Conservation (phyloP, 2,888 invertebrate species). For the Hemistola chrysoprasaria region DNA sequence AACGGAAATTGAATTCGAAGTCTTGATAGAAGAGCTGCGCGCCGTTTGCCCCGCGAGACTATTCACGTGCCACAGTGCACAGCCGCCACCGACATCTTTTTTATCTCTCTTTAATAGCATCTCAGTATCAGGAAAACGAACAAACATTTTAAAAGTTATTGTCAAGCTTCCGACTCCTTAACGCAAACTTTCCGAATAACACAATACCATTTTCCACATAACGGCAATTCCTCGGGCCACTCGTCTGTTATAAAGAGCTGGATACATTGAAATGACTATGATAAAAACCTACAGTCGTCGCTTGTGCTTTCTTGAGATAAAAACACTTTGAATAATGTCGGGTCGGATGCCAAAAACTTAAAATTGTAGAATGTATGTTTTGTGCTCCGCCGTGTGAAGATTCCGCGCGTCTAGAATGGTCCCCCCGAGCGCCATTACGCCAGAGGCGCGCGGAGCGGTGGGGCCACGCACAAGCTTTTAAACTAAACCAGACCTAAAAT, state of each 20-base stretch:
- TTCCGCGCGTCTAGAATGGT: constrained; percentile 39
- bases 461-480: constrained; percentile 57
- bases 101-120: constrained; percentile 14
- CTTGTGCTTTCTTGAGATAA: constrained; percentile 42
- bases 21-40: constrained; percentile 41
- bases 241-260: constrained; percentile 27
- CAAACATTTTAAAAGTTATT: constrained; percentile 20
- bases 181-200: constrained; percentile 21
- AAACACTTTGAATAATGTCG: constrained; percentile 55
- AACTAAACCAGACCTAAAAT: constrained; percentile 61
- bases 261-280: constrained; percentile 37
- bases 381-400: constrained; percentile 41
- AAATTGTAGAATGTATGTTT: constrained; percentile 56
- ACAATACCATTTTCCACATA: constrained; percentile 28
- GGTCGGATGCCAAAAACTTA: constrained; percentile 58
- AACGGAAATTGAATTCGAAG: constrained; percentile 68
- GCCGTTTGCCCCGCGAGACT: constrained; percentile 37
- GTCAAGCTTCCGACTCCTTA: constrained; percentile 20
- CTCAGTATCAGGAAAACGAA: constrained; percentile 14
- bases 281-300: constrained; percentile 42
- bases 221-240: constrained; percentile 21
- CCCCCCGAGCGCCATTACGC: constrained; percentile 55
- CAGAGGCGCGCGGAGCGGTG: constrained; percentile 16
- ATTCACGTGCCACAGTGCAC: constrained; percentile 8
- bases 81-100: constrained; percentile 2